phyloP scores from a whole-genome alignment of 2,888 invertebrate genomes.

The Odontocerum albicorne region DNA sequence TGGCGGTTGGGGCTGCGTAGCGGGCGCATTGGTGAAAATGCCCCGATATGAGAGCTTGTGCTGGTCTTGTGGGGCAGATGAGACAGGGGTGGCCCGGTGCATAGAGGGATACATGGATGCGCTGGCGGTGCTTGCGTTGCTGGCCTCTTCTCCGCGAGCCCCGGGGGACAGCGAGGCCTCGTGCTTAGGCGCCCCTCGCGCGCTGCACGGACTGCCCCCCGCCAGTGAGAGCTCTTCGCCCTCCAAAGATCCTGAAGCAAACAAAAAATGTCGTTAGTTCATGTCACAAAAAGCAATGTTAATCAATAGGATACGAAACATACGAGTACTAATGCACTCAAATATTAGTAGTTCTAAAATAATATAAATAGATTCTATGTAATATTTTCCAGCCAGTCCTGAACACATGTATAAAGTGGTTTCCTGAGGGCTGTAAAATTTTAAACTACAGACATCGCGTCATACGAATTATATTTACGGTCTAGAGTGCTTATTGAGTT shows the following conservation, averaged over 20 bases:
- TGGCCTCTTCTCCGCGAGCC: conserved; percentile 72
- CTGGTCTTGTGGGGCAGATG: conserved; percentile 54
- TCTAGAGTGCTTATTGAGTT: conserved; percentile 9
- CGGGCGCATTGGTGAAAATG: conserved; percentile 69
- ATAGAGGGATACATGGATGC: conserved; percentile 62
- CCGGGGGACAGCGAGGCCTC: conserved; percentile 68
- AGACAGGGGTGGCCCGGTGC: conserved; percentile 50
- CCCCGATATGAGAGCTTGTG: conserved; percentile 66
- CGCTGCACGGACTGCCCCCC: conserved; percentile 55
- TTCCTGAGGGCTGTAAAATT: no score
- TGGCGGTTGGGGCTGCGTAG: conserved; percentile 47
- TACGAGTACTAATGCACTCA: no score
- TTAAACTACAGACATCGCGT: no score
- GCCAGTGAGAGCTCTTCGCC: conserved; percentile 76
- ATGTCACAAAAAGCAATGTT: no score
- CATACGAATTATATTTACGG: no score
- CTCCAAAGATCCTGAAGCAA: conserved; percentile 73
- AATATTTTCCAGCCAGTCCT: no score
- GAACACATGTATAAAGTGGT: no score
- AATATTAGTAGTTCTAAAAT: no score
- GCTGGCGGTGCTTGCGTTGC: conserved; percentile 66
- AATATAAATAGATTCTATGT: no score
- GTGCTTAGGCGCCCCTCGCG: conserved; percentile 58
- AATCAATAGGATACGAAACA: no score
- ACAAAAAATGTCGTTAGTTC: no score